Evolutionary conservation across 2,888 invertebrate species (phyloP).

Genomic region (Xestia c-nigrum): DNA sequence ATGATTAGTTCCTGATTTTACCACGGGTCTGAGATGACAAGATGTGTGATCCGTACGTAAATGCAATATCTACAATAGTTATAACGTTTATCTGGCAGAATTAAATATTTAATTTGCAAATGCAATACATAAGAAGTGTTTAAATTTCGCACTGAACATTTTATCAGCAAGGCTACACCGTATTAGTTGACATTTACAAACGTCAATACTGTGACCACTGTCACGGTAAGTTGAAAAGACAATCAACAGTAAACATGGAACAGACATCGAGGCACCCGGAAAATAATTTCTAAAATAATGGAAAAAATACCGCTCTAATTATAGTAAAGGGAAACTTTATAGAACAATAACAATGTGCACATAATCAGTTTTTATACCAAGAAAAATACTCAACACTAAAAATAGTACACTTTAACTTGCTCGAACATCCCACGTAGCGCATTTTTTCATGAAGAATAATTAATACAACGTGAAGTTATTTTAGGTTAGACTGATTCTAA

Average conservation of each 20-base stretch:
- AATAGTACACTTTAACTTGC: conserved; percentile 31
- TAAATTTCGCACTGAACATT: neutral
- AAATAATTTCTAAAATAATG: conserved; percentile 22
- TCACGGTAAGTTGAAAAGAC: neutral
- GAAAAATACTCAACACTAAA: conserved; percentile 8
- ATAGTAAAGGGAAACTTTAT: conserved; percentile 8
- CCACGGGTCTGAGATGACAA: neutral
- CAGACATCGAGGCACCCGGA: neutral
- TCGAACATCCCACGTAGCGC: conserved; percentile 58
- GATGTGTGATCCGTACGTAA: neutral
- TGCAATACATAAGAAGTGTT: neutral
- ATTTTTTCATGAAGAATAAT: conserved; percentile 60
- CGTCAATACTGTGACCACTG: neutral
- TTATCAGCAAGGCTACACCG: conserved; percentile 3
- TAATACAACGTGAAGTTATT: conserved; percentile 69
- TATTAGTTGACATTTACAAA: conserved; percentile 18
- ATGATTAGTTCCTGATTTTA: conserved; percentile 14
- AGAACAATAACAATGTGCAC: neutral
- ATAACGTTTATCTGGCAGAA: too few relatives aligned
- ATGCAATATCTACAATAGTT: neutral
- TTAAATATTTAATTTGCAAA: neutral
- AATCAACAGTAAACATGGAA: neutral
- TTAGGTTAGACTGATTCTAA: conserved; percentile 73
- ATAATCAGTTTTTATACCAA: neutral
- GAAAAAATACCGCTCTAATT: neutral